Conservation (phyloP, 2,888 invertebrate species). For the Galeruca laticollis region DNA sequence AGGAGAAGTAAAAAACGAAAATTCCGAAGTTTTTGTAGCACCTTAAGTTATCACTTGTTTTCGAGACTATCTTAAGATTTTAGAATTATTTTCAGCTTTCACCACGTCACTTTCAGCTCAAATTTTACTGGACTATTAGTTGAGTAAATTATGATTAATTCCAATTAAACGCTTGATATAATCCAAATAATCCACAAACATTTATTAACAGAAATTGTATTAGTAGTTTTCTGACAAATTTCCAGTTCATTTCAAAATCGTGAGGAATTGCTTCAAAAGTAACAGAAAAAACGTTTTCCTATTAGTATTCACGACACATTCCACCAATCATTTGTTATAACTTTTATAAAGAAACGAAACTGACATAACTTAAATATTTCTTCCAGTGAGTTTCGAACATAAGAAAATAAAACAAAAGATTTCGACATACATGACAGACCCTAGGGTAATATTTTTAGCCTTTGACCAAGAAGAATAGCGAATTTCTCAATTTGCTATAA, state of each 20-base stretch:
- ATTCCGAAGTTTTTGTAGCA: too few species aligned
- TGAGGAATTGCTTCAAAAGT: conserved; percentile 5
- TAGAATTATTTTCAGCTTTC: too few species aligned
- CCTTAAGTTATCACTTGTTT: too few species aligned
- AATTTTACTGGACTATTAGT: too few species aligned
- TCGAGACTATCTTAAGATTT: too few species aligned
- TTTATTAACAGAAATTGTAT: neutral
- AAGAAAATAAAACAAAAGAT: conserved; percentile 27
- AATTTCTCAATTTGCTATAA: conserved; percentile 16
- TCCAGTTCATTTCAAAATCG: neutral
- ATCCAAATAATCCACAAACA: neutral
- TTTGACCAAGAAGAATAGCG: conserved; percentile 14
- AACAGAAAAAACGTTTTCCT: conserved; percentile 8
- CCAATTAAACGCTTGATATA: neutral
- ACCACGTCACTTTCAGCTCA: too few species aligned
- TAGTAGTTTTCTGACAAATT: neutral
- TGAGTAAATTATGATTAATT: too few species aligned
- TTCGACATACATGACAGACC: conserved; percentile 16
- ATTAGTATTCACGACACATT: conserved; percentile 17
- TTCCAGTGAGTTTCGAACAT: conserved; percentile 11
- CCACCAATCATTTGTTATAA: conserved; percentile 20
- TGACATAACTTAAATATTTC: conserved; percentile 28
- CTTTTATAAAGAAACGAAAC: conserved; percentile 22
- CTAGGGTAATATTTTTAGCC: conserved; percentile 21
- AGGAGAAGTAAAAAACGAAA: too few species aligned